Evolutionary conservation across 2,797 vertebrate genomes (phyloP).

Genomic region (Alauda arvensis): DNA sequence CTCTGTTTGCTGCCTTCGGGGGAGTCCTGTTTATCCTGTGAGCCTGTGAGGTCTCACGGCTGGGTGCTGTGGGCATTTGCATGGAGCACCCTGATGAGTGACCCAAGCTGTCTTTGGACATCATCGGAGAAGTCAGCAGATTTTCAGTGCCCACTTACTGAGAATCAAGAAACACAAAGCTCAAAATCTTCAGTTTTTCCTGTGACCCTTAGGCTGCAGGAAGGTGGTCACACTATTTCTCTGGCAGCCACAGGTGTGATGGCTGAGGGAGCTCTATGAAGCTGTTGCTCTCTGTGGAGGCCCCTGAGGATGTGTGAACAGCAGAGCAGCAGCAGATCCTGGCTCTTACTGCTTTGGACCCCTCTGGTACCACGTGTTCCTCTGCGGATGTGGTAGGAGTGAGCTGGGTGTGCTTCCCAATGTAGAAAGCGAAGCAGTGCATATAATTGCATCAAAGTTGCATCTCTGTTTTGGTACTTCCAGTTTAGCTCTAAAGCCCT

Average conservation of each 20-base stretch:
- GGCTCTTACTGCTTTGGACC: background rate
- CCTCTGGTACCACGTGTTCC: background rate
- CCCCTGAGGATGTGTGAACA: rapidly evolving
- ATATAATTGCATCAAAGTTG: constrained; percentile 8
- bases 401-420: constrained; percentile 11
- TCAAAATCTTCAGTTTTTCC: background rate
- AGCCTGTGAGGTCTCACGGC: background rate
- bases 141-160: background rate
- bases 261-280: background rate
- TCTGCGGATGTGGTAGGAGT: constrained; percentile 19
- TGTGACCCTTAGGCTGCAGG: background rate
- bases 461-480: constrained; percentile 56
- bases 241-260: background rate
- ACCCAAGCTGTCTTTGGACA: background rate
- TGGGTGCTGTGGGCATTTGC: background rate
- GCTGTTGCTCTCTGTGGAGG: background rate
- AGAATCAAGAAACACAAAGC: background rate
- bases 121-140: background rate
- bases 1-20: background rate
- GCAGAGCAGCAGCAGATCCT: background rate
- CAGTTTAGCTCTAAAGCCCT: constrained; percentile 38
- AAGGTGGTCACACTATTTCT: background rate
- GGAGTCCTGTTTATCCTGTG: background rate
- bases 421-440: background rate
- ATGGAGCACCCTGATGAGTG: background rate